Evolutionary conservation across 2,113 vertebrate genomes (phyloP).

Genomic region (Puntigrus tetrazona): DNA sequence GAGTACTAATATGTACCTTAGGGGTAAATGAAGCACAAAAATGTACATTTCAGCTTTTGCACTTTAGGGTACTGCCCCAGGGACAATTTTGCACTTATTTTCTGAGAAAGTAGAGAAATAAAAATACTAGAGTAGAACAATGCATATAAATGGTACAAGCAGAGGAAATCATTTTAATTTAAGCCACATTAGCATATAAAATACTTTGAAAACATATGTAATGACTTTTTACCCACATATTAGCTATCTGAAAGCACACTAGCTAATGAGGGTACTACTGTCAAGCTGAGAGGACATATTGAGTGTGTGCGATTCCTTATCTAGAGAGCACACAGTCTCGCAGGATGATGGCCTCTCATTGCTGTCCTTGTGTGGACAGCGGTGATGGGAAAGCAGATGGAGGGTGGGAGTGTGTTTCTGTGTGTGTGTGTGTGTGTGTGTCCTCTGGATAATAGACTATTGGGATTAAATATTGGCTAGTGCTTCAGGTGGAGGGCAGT

Average conservation of each 20-base stretch:
- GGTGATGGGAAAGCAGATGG: slow-evolving; percentile 51
- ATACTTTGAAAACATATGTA: slow-evolving; percentile 25
- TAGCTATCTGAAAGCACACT: slow-evolving; percentile 36
- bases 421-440: slow-evolving; percentile 40
- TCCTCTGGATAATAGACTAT: slow-evolving; percentile 59
- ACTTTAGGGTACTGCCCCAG: too few species aligned
- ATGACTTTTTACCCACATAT: slow-evolving; percentile 36
- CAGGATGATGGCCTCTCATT: slow-evolving; percentile 45
- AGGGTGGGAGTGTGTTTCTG: slow-evolving; percentile 25
- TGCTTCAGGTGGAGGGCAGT: slow-evolving; percentile 59
- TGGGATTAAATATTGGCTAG: slow-evolving; percentile 62
- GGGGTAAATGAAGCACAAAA: too few species aligned
- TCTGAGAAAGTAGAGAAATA: not conserved
- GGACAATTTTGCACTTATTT: not conserved
- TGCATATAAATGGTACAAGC: not conserved
- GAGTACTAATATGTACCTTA: too few species aligned
- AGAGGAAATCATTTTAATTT: not conserved
- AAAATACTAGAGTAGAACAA: not conserved
- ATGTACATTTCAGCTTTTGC: too few species aligned
- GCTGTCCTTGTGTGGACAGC: slow-evolving; percentile 55
- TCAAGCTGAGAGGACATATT: slow-evolving; percentile 30
- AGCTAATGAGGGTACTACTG: slow-evolving; percentile 41
- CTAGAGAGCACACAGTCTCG: slow-evolving; percentile 45
- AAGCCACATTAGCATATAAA: slow-evolving; percentile 15
- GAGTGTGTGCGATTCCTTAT: slow-evolving; percentile 47